Evolutionary conservation across 2,113 vertebrate genomes (phyloP).

Genomic region (Melanerpes aurifrons): DNA sequence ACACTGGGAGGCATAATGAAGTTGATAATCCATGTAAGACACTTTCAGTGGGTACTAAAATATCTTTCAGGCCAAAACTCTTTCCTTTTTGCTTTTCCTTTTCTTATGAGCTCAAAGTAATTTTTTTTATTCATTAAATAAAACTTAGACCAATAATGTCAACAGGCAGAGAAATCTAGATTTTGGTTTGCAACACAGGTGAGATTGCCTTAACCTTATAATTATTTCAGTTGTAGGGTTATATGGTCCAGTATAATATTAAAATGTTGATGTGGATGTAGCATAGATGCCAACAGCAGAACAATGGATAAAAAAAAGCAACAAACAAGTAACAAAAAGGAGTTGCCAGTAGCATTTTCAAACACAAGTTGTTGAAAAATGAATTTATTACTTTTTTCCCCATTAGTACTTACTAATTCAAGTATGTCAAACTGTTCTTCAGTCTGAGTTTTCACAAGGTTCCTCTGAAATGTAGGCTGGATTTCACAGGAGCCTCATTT

Average conservation of each 20-base stretch:
- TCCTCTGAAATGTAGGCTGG: background rate
- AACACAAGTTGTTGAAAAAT: background rate
- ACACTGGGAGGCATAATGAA: background rate
- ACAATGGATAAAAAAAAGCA: background rate
- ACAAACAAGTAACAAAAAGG: background rate
- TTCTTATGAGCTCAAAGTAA: background rate
- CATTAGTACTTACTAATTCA: background rate
- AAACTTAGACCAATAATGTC: background rate
- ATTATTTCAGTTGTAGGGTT: background rate
- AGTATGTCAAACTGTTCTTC: background rate
- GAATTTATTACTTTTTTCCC: fast-evolving
- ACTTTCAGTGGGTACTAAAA: background rate
- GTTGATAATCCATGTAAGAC: background rate
- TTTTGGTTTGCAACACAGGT: background rate
- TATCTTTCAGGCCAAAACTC: background rate
- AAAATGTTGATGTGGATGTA: background rate
- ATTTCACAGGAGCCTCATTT: background rate
- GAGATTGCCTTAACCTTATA: background rate
- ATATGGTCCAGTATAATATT: background rate
- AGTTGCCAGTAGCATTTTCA: background rate
- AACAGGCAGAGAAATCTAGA: background rate
- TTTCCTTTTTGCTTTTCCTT: background rate
- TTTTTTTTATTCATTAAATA: background rate
- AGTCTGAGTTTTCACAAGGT: background rate
- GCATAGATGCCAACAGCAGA: background rate